Evolutionary conservation across 2,888 invertebrate genomes (phyloP).

Genomic region (Megalurothrips usitatus): DNA sequence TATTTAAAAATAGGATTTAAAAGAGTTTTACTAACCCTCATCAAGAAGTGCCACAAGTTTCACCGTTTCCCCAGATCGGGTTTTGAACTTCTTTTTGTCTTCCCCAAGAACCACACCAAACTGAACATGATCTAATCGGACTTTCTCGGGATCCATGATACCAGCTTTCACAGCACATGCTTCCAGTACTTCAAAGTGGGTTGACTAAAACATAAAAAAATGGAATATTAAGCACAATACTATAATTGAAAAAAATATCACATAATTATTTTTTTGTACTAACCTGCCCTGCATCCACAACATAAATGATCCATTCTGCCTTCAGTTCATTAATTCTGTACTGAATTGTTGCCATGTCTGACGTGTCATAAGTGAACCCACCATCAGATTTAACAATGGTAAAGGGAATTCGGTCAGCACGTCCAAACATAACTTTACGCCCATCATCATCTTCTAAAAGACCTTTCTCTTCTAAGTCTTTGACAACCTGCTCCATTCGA

Average conservation of each 20-base stretch:
- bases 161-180: conserved; percentile 74
- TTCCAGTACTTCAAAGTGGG: conserved; percentile 70
- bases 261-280: conserved; percentile 37
- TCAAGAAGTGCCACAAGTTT: conserved; percentile 81
- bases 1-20: not conserved
- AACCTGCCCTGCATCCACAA: conserved; percentile 90
- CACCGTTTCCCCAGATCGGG: conserved; percentile 93
- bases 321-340: conserved; percentile 80
- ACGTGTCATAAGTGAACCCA: conserved; percentile 94
- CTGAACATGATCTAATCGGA: conserved; percentile 82
- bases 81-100: conserved; percentile 98
- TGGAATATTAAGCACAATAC: not conserved
- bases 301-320: conserved; percentile 84
- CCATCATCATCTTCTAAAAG: conserved; percentile 76
- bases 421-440: conserved; percentile 77
- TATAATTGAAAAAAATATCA: conserved; percentile 6
- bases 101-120: conserved; percentile 98
- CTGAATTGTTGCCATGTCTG: conserved; percentile 89
- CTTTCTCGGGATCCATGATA: conserved; percentile 59
- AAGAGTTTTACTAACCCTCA: conserved; percentile 58
- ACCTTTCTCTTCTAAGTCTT: conserved; percentile 65
- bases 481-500: conserved; percentile 75
- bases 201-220: conserved; percentile 46
- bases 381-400: conserved; percentile 97
- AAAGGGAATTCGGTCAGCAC: conserved; percentile 71